phyloP scores from a whole-genome alignment of 2,797 vertebrate species.

The Anguilla megastoma region DNA sequence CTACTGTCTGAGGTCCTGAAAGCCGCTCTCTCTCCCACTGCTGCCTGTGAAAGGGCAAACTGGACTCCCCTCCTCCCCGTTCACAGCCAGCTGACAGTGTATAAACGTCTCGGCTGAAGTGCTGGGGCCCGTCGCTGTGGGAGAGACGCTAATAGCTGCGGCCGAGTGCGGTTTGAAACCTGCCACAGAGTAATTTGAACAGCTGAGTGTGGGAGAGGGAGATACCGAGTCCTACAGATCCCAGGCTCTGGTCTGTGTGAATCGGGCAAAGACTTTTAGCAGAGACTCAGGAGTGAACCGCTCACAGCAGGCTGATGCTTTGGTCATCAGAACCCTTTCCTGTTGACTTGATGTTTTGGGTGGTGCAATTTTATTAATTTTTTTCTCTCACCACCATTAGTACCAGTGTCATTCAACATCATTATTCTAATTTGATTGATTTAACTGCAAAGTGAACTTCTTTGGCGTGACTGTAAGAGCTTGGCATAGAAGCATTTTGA shows the following conservation, averaged over 20 bases:
- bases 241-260: background rate
- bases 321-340: conserved; percentile 16
- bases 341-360: conserved; percentile 8
- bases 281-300: background rate
- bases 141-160: conserved; percentile 34
- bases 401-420: background rate
- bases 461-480: background rate
- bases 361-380: background rate
- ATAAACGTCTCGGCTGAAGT: conserved; percentile 49
- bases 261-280: conserved; percentile 11
- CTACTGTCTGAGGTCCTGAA: background rate
- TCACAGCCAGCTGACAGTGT: conserved; percentile 53
- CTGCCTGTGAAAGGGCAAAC: background rate
- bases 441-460: background rate
- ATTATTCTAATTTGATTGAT: background rate
- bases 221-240: background rate
- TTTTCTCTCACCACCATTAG: too few relatives aligned
- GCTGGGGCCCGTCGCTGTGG: conserved; percentile 36
- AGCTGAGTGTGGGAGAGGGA: background rate
- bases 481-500: background rate
- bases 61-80: conserved; percentile 17
- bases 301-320: background rate
- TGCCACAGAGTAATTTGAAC: conserved; percentile 5
- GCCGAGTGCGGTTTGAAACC: conserved; percentile 8
- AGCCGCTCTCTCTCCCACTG: background rate